A percentile compares a stretch with the other conserved stretches of the same genome.
Conservation (phyloP, 1,140 invertebrate genomes). For the Heterodera schachtii region DNA sequence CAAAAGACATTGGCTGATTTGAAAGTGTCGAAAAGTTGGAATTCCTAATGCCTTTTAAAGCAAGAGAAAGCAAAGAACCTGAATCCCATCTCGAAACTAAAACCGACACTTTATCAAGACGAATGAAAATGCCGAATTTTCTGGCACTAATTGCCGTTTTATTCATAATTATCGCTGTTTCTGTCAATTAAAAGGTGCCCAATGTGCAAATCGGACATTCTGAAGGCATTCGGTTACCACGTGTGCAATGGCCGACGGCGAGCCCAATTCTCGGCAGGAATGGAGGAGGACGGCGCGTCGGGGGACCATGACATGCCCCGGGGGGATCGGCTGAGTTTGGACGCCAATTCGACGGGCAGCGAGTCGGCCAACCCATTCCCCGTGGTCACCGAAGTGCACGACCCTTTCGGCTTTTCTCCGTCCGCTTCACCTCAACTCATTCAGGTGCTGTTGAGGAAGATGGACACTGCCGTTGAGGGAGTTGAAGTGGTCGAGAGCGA, state of each 20-base stretch:
- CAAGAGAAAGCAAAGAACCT: too few species aligned
- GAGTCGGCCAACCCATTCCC: slow-evolving; percentile 58
- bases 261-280: slow-evolving; percentile 42
- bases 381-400: slow-evolving; percentile 57
- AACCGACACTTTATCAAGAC: too few species aligned
- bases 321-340: slow-evolving; percentile 28
- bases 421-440: slow-evolving; percentile 59
- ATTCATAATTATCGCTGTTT: too few species aligned
- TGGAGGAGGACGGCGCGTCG: slow-evolving; percentile 31
- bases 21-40: too few species aligned
- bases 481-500: background rate
- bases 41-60: too few species aligned
- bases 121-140: too few species aligned
- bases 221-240: slow-evolving; percentile 79
- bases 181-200: slow-evolving; percentile 63
- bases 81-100: too few species aligned
- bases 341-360: slow-evolving; percentile 51
- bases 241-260: slow-evolving; percentile 39
- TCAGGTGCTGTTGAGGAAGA: slow-evolving; percentile 25
- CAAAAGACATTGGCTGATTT: too few species aligned
- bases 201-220: slow-evolving; percentile 92
- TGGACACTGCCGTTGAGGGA: background rate
- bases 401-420: slow-evolving; percentile 57
- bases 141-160: too few species aligned
- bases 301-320: slow-evolving; percentile 28